phyloP scores from a whole-genome alignment of 2,113 vertebrate species.

The Pristiophorus japonicus region DNA sequence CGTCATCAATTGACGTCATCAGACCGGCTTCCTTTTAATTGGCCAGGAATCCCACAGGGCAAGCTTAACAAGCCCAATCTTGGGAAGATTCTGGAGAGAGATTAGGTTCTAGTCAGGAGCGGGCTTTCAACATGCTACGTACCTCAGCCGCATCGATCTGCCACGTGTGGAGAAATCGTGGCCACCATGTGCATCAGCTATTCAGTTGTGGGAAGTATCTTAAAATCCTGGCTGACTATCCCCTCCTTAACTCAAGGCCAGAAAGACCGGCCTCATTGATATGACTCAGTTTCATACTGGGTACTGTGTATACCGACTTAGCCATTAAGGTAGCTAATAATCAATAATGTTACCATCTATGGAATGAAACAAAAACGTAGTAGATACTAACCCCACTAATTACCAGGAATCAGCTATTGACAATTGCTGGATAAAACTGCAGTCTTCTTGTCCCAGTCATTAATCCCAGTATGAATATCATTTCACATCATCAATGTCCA shows the following conservation, averaged over 20 bases:
- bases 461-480: background rate
- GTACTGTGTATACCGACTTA: background rate
- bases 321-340: background rate
- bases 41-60: no score
- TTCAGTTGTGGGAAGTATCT: background rate
- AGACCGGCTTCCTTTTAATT: no score
- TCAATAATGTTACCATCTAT: background rate
- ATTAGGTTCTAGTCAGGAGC: no score
- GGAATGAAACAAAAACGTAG: background rate
- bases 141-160: no score
- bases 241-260: background rate
- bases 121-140: no score
- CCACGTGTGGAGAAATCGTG: no score
- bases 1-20: no score
- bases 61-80: no score
- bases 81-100: no score
- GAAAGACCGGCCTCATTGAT: background rate
- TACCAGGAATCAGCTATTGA: background rate
- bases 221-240: background rate
- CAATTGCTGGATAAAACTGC: background rate
- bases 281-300: background rate
- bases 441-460: background rate
- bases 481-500: background rate
- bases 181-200: no score
- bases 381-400: background rate